A percentile compares a stretch with the other conserved stretches of the same genome.
These are phyloP conservation scores for Mus spicilegus DNA, from an alignment of 2,113 vertebrate genomes.

Conservation along the genomic window DNA sequence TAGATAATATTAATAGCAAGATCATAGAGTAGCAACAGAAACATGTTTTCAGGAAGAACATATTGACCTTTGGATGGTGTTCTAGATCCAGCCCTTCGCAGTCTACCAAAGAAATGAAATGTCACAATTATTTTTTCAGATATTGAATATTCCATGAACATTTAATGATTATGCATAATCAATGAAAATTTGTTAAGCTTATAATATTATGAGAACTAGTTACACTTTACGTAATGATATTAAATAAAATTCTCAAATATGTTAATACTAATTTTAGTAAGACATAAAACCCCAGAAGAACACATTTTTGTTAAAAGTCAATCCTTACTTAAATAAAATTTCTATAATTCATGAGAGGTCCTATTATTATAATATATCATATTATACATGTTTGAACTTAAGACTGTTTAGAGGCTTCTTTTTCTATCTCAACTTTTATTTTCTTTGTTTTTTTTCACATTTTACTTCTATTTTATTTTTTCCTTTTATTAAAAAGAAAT, in stretches of 20 bases:
- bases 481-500: not conserved
- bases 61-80: too few species aligned
- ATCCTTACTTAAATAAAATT: not conserved
- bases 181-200: constrained; percentile 24
- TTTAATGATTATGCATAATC: not conserved
- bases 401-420: not conserved
- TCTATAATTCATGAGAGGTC: not conserved
- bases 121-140: constrained; percentile 11
- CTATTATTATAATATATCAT: not conserved
- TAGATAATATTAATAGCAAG: not conserved
- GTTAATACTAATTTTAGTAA: not conserved
- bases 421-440: not conserved
- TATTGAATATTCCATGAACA: constrained; percentile 1
- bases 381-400: not conserved
- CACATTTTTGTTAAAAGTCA: not conserved
- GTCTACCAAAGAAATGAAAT: not conserved
- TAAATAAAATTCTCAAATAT: not conserved
- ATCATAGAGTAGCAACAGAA: not conserved
- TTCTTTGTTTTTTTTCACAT: not conserved
- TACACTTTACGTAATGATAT: not conserved
- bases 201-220: not conserved
- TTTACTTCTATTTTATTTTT: not conserved
- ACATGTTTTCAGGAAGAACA: not conserved
- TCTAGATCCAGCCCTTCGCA: not conserved
- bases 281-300: not conserved